Conservation (phyloP, 2,113 vertebrate species). For the Brachyistius frenatus region DNA sequence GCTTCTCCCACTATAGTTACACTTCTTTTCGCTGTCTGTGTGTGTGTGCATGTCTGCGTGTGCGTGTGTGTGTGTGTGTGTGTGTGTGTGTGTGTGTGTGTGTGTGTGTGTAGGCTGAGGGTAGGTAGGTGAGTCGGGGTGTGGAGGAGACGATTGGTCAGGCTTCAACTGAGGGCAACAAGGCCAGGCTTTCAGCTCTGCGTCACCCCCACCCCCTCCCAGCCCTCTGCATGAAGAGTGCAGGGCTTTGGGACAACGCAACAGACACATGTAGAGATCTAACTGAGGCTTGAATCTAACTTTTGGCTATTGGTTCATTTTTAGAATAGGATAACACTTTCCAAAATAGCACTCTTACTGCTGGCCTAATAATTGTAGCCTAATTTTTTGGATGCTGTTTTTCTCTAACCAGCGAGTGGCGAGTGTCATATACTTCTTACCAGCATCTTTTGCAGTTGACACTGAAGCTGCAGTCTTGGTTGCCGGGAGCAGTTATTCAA, state of each 20-base stretch:
- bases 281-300: slow-evolving; percentile 5
- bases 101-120: slow-evolving; percentile 20
- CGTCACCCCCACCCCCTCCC: slow-evolving; percentile 32
- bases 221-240: slow-evolving; percentile 20
- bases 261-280: slow-evolving; percentile 34
- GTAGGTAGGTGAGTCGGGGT: slow-evolving; percentile 41
- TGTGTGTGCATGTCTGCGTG: background rate
- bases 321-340: slow-evolving; percentile 9
- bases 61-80: slow-evolving; percentile 33
- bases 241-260: slow-evolving; percentile 35
- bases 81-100: slow-evolving; percentile 25
- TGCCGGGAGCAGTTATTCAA: too few species aligned
- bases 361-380: background rate
- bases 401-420: too few species aligned
- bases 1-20: slow-evolving; percentile 59
- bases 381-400: too few species aligned
- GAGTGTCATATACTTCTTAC: too few species aligned
- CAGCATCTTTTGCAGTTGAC: too few species aligned
- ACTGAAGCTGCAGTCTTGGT: too few species aligned
- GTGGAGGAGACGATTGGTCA: slow-evolving; percentile 55
- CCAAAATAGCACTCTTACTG: background rate
- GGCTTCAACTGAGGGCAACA: slow-evolving; percentile 63
- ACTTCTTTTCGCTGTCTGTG: slow-evolving; percentile 43
- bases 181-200: slow-evolving; percentile 73
- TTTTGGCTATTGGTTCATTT: background rate